A percentile compares a stretch with the other conserved stretches of the same genome.
Conservation (phyloP, 2,797 vertebrate species). For the Chromobotia macracanthus region DNA sequence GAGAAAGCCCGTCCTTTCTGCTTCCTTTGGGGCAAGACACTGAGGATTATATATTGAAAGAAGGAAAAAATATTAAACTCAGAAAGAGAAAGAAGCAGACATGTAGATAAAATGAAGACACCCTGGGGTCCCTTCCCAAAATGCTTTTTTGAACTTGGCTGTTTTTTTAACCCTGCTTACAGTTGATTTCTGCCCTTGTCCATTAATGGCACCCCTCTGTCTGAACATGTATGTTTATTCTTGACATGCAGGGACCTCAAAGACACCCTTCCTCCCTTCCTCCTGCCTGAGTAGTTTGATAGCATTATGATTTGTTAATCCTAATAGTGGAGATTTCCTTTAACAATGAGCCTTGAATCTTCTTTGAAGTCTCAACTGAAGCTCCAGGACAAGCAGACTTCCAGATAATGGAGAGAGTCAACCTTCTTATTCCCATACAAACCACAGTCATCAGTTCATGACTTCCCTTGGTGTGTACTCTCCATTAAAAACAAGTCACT, state of each 20-base stretch:
- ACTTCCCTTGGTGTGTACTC: neutral
- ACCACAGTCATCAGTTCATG: neutral
- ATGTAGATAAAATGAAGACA: conserved; percentile 23
- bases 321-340: conserved; percentile 47
- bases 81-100: neutral
- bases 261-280: conserved; percentile 3
- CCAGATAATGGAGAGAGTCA: conserved; percentile 9
- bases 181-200: conserved; percentile 43
- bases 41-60: conserved; percentile 25
- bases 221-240: conserved; percentile 50
- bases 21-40: conserved; percentile 36
- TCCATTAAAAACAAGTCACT: neutral
- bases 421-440: conserved; percentile 21
- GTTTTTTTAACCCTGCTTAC: conserved; percentile 28
- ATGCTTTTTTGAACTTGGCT: conserved; percentile 41
- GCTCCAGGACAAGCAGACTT: conserved; percentile 32
- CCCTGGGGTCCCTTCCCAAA: conserved; percentile 31
- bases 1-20: conserved; percentile 20
- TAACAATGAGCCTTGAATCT: conserved; percentile 44
- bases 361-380: conserved; percentile 49
- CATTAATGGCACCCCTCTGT: conserved; percentile 40
- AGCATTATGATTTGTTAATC: conserved; percentile 48
- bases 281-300: conserved; percentile 34
- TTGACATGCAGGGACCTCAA: conserved; percentile 1
- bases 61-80: conserved; percentile 11